Conservation (phyloP, 2,113 vertebrate species). For the Phycodurus eques region DNA sequence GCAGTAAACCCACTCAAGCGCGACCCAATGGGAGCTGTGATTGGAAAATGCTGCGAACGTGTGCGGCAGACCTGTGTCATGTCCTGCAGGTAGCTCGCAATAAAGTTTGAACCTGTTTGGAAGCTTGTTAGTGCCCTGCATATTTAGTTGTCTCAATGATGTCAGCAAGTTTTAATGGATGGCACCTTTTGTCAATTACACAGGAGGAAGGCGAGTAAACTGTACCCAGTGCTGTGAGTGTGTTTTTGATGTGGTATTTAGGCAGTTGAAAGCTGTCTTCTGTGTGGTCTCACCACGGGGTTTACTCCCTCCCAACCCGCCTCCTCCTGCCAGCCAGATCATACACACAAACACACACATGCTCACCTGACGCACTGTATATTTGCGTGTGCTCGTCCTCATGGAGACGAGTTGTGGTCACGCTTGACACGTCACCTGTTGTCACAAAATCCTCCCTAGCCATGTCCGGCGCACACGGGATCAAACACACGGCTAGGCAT, state of each 20-base stretch:
- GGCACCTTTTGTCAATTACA: slow-evolving; percentile 73
- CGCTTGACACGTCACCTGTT: slow-evolving; percentile 32
- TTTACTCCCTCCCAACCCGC: slow-evolving; percentile 27
- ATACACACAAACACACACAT: slow-evolving; percentile 57
- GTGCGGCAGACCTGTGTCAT: slow-evolving; percentile 48
- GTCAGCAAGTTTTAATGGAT: slow-evolving; percentile 75
- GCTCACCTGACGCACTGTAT: slow-evolving; percentile 53
- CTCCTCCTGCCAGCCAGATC: slow-evolving; percentile 48
- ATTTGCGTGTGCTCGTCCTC: slow-evolving; percentile 13
- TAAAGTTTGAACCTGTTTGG: slow-evolving; percentile 62
- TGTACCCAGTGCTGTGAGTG: slow-evolving; percentile 44
- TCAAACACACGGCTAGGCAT: slow-evolving; percentile 21
- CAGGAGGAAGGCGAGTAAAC: slow-evolving; percentile 65
- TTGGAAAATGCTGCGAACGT: slow-evolving; percentile 38
- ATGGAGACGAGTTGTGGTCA: slow-evolving; percentile 41
- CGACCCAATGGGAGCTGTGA: slow-evolving; percentile 23
- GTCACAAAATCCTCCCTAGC: slow-evolving; percentile 7
- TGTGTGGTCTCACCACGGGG: slow-evolving; percentile 70
- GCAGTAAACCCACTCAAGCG: slow-evolving; percentile 31
- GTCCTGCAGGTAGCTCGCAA: slow-evolving; percentile 41
- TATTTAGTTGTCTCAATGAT: slow-evolving; percentile 63
- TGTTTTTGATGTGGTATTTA: slow-evolving; percentile 73
- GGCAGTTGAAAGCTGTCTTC: slow-evolving; percentile 71
- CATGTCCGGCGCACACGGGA: slow-evolving; percentile 10
- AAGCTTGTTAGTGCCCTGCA: slow-evolving; percentile 64